Base-by-base conservation (phyloP, 2,113 vertebrate species). In the Eonycteris spelaea region DNA sequence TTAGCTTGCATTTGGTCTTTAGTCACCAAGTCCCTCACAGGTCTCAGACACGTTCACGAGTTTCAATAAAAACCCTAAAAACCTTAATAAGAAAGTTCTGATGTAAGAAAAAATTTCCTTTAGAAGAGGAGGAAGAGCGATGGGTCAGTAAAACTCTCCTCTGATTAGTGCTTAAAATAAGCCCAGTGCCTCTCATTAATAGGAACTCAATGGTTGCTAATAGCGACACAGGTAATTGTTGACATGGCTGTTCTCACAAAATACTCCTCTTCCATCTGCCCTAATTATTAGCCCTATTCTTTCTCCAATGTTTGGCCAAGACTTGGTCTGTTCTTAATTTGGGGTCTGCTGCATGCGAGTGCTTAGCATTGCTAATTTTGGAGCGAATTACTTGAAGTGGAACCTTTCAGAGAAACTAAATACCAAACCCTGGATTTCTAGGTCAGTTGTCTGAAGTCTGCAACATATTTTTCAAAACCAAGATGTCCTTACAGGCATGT, bases 331-430 rank as follows among this genome's bases (percentile, higher is more conserved):
- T 84, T 97, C 73, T 97, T 71, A 88, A 93, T 97, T 96, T 77
- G 53, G 68, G 33, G 43, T 94, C 79, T 94, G 90, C 48, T 96
- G 13, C 63, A 88, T 93, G 55, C 92, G 86, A 95, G 61, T 80
- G 71, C 57, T 65, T 96, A 97, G 93, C 14, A 0, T 53, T 97
- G 48, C 78, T 94, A 97, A 96, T 97, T 98, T 97, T 78, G 94
- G 75, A 96, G 74, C 0, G 26, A 84, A 96, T 97, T 68, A 63
- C 59, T 96, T 80, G n/a, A 96, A 94, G 70, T 43, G 89, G 88
- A 94, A 87, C 87, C 73, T 77, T 95, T 80, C 24, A 97, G 57
- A 94, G 55, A 63, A 97, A 48, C 38, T 97, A 45, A 96, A 85
- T 75, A 97, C 67, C 70, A 96, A 97, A 95, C 95, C 43, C 59